phyloP scores from a whole-genome alignment of 2,888 invertebrate species.

The Zeuzera pyrina region DNA sequence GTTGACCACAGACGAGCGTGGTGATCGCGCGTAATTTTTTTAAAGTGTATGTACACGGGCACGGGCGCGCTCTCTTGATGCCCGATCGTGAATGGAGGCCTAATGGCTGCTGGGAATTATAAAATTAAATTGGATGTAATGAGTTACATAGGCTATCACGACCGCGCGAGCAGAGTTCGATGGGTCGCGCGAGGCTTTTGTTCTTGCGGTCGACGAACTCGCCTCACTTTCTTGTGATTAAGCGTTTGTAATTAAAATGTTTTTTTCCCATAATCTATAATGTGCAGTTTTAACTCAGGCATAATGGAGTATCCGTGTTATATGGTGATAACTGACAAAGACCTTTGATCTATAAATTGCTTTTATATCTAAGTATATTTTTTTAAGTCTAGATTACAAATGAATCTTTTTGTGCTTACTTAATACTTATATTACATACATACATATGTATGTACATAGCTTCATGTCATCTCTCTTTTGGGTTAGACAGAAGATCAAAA shows the following conservation, averaged over 20 bases:
- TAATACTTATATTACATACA: no score
- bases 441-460: no score
- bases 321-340: no score
- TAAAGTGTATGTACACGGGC: conserved; percentile 26
- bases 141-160: conserved; percentile 53
- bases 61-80: conserved; percentile 39
- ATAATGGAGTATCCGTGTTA: no score
- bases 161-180: conserved; percentile 31
- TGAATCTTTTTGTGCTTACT: no score
- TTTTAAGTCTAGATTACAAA: no score
- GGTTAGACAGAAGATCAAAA: no score
- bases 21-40: conserved; percentile 25
- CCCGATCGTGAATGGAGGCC: conserved; percentile 45
- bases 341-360: no score
- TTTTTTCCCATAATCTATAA: conserved; percentile 16
- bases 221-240: conserved; percentile 22
- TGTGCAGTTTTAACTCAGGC: conserved; percentile 2
- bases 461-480: no score
- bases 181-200: conserved; percentile 45
- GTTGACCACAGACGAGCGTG: conserved; percentile 35
- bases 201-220: conserved; percentile 41
- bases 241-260: conserved; percentile 41
- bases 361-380: no score
- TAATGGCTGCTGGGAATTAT: conserved; percentile 58
- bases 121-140: conserved; percentile 61